phyloP scores from a whole-genome alignment of 2,888 invertebrate genomes.

The Synergus japonicus region DNA sequence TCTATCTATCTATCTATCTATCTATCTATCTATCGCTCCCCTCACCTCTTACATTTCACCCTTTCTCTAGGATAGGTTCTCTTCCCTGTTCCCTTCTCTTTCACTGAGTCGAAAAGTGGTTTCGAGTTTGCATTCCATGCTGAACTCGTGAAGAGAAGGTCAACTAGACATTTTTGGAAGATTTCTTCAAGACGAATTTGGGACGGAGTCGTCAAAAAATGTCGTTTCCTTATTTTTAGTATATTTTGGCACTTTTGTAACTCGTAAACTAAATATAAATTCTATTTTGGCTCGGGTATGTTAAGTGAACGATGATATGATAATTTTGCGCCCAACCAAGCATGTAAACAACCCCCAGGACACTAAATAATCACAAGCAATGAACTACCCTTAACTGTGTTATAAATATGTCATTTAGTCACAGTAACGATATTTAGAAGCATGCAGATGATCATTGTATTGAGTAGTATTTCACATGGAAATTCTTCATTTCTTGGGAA shows the following conservation, averaged over 20 bases:
- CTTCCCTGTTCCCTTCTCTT: conserved; percentile 21
- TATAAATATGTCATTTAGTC: no score
- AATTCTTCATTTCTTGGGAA: no score
- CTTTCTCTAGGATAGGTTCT: conserved; percentile 25
- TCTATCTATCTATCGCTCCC: conserved; percentile 57
- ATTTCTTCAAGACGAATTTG: background rate
- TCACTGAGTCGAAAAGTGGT: conserved; percentile 10
- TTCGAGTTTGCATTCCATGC: background rate
- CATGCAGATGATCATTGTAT: no score
- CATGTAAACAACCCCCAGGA: background rate
- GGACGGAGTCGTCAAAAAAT: background rate
- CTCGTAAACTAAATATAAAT: background rate
- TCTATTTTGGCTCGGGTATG: background rate
- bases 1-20: conserved; percentile 54
- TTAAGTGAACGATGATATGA: background rate
- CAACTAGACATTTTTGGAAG: background rate
- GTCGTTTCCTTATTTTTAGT: no score
- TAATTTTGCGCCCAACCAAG: background rate
- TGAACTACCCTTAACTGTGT: background rate
- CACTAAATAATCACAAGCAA: background rate
- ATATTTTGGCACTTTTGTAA: no score
- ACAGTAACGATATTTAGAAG: no score
- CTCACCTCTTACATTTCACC: conserved; percentile 40
- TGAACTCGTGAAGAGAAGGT: conserved; percentile 5
- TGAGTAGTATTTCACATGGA: no score